Evolutionary conservation across 2,797 vertebrate genomes (phyloP).

Genomic region (Euthynnus affinis): DNA sequence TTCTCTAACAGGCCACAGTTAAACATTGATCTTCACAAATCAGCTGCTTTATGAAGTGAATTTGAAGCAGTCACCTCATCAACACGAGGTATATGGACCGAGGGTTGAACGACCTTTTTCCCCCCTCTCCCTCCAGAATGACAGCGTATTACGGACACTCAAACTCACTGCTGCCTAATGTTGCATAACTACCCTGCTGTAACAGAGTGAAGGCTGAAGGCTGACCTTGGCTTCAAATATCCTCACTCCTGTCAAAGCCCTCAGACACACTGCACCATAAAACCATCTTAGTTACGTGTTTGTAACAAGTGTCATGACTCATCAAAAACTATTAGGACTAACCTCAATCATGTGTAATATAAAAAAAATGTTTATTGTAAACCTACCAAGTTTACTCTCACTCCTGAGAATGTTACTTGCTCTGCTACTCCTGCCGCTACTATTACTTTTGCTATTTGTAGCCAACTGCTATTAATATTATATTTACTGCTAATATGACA

Average conservation of each 20-base stretch:
- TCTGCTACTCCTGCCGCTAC: neutral
- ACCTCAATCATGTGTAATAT: neutral
- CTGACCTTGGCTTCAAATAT: conserved; percentile 58
- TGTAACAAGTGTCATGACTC: conserved; percentile 32
- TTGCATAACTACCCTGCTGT: conserved; percentile 54
- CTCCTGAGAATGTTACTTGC: neutral
- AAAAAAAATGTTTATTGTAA: neutral
- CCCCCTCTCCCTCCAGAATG: conserved; percentile 13
- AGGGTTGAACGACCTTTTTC: conserved; percentile 33
- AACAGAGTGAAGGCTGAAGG: conserved; percentile 48
- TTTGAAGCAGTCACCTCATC: conserved; percentile 37
- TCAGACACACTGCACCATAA: conserved; percentile 7
- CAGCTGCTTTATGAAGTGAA: neutral
- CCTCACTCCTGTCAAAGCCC: conserved; percentile 28
- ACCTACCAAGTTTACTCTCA: neutral
- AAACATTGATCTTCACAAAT: neutral
- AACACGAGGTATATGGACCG: conserved; percentile 15
- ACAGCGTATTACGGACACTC: conserved; percentile 30
- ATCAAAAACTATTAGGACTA: neutral
- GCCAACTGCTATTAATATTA: neutral
- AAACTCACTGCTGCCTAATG: conserved; percentile 29
- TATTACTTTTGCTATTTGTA: neutral
- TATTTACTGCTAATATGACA: too few relatives aligned
- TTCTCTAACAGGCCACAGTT: neutral
- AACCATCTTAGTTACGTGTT: conserved; percentile 1